These are phyloP conservation scores for Dufourea novaeangliae DNA, from an alignment of 1,140 invertebrate genomes.

Conservation along the genomic window DNA sequence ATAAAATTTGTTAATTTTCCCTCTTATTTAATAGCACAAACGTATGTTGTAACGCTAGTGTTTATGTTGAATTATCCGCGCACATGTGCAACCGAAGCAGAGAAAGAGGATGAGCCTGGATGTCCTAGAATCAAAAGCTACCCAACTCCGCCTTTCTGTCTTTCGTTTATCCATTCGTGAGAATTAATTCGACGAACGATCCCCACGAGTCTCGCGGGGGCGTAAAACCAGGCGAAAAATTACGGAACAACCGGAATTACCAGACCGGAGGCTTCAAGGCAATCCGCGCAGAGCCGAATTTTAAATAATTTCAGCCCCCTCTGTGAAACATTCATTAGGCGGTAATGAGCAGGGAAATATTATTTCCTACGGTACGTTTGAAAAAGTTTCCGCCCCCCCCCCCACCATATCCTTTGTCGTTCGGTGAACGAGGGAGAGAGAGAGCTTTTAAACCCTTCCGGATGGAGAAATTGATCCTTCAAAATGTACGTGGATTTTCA, in stretches of 20 bases:
- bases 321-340: not conserved
- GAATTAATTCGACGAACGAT: constrained; percentile 20
- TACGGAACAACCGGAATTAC: constrained; percentile 7
- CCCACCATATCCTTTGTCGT: too few relatives aligned
- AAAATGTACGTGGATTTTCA: too few relatives aligned
- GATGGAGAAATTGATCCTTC: too few relatives aligned
- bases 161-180: constrained; percentile 5
- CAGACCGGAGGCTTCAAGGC: not conserved
- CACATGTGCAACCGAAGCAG: too few relatives aligned
- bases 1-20: too few relatives aligned
- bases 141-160: too few relatives aligned
- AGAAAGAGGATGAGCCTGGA: too few relatives aligned
- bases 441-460: constrained; percentile 1
- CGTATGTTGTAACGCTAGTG: too few relatives aligned
- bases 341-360: not conserved
- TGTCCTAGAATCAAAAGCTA: too few relatives aligned
- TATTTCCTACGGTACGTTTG: not conserved
- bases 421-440: not conserved
- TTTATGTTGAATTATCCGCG: too few relatives aligned
- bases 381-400: not conserved
- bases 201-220: not conserved
- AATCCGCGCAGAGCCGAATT: constrained; percentile 10
- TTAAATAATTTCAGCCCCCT: constrained; percentile 18
- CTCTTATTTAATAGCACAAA: too few relatives aligned
- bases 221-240: not conserved